These are phyloP conservation scores for Sinocyclocheilus anophthalmus DNA, from an alignment of 2,113 vertebrate genomes.

Conservation along the genomic window DNA sequence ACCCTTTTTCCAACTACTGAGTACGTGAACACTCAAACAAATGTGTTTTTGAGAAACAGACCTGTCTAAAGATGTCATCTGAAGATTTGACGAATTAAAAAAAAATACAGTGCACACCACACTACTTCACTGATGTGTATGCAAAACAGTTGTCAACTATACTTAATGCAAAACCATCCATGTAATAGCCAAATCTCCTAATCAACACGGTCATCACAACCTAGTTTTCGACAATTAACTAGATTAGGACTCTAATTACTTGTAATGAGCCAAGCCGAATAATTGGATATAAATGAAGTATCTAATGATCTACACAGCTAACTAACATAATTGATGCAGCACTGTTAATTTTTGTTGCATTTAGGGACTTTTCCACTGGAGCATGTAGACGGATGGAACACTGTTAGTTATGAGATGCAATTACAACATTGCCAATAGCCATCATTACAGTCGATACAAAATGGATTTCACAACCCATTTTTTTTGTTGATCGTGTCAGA, in stretches of 20 bases:
- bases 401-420: slow-evolving; percentile 27
- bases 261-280: slow-evolving; percentile 50
- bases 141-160: slow-evolving; percentile 35
- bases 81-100: neutral
- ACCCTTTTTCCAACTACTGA: neutral
- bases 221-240: slow-evolving; percentile 53
- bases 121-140: neutral
- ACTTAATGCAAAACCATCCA: neutral
- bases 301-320: slow-evolving; percentile 50
- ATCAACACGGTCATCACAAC: slow-evolving; percentile 47
- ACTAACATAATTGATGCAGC: slow-evolving; percentile 44
- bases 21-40: neutral
- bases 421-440: slow-evolving; percentile 16
- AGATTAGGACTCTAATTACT: slow-evolving; percentile 54
- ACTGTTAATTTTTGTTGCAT: slow-evolving; percentile 51
- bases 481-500: neutral
- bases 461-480: neutral
- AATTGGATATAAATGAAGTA: slow-evolving; percentile 50
- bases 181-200: slow-evolving; percentile 1
- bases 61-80: neutral
- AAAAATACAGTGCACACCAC: neutral
- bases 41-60: neutral
- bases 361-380: slow-evolving; percentile 36
- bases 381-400: slow-evolving; percentile 16
- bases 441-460: neutral